Conservation (phyloP, 2,113 vertebrate genomes). For the rat (Rattus norvegicus) region GRCr8 NC_086023.1:97357001-97357500, state of each 20-base stretch:
- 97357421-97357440: neutral
- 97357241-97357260: neutral
- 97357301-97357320: neutral
- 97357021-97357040: neutral
- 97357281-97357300: neutral
- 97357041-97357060: neutral
- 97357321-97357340: neutral
- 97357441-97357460: neutral
- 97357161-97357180: neutral
- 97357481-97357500: conserved; percentile 6
- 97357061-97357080: neutral
- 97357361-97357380: neutral
- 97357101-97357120: neutral
- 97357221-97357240: neutral
- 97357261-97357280: neutral
- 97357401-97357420: neutral
- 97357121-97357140: neutral
- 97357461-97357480: neutral
- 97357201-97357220: neutral
- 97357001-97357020: conserved; percentile 4
- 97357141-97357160: neutral
- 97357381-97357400: conserved; percentile 1
- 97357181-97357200: neutral
- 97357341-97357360: conserved; percentile 8
- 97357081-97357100: neutral